These are phyloP conservation scores for Isichthys henryi DNA, from an alignment of 2,113 vertebrate species.

Conservation along the genomic window DNA sequence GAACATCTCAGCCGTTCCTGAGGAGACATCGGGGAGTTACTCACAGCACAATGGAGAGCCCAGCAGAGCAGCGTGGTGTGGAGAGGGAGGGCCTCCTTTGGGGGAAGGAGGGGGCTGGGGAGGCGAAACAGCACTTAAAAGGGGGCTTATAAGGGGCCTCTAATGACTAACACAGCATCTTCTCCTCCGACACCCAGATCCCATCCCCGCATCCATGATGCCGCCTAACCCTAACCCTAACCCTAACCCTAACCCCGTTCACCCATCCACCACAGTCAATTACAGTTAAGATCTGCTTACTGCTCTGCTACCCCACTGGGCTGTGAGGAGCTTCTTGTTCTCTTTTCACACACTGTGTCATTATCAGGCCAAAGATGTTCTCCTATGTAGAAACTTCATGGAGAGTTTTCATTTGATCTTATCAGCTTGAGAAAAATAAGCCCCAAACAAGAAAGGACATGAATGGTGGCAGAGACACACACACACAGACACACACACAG, in stretches of 20 bases:
- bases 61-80: not conserved
- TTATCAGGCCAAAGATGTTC: not conserved
- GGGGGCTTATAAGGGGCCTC: not conserved
- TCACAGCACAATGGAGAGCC: conserved; percentile 20
- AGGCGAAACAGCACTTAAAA: not conserved
- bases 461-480: not conserved
- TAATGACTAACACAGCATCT: not conserved
- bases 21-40: conserved; percentile 9
- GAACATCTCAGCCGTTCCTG: not conserved
- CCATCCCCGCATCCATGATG: not conserved
- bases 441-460: not conserved
- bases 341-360: not conserved
- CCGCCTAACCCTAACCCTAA: too few species aligned
- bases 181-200: not conserved
- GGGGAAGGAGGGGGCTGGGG: not conserved
- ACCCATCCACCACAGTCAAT: not conserved
- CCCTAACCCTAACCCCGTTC: too few species aligned
- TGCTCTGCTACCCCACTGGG: not conserved
- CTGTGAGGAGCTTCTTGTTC: not conserved
- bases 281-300: not conserved
- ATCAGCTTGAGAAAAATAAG: not conserved
- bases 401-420: not conserved
- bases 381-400: not conserved
- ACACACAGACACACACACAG: not conserved
- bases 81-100: not conserved